phyloP scores from a whole-genome alignment of 2,113 vertebrate genomes.

The Pipra filicauda region DNA sequence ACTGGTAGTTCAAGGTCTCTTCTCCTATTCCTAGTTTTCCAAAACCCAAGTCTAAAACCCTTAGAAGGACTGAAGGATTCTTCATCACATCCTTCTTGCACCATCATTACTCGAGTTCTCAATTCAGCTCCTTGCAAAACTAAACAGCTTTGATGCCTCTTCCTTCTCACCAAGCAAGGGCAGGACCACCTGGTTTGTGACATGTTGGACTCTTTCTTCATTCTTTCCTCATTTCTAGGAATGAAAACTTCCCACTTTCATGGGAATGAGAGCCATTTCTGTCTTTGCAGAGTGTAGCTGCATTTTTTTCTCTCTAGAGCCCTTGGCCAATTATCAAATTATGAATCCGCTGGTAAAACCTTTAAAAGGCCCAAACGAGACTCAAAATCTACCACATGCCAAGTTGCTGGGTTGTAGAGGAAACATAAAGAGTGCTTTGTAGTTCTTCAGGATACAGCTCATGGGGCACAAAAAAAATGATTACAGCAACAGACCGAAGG shows the following conservation, averaged over 20 bases:
- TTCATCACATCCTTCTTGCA: background rate
- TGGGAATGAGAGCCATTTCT: background rate
- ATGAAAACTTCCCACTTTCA: background rate
- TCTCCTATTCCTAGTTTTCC: background rate
- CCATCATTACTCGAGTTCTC: background rate
- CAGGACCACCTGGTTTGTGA: background rate
- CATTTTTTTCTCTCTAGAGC: constrained; percentile 1
- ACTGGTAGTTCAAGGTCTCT: background rate
- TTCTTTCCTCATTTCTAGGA: background rate
- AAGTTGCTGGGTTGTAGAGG: background rate
- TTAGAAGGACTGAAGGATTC: background rate
- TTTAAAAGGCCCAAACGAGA: constrained; percentile 40
- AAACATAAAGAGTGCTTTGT: constrained; percentile 14
- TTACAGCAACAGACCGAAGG: background rate
- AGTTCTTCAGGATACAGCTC: background rate
- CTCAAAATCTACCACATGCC: background rate
- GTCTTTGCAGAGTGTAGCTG: background rate
- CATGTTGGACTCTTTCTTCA: background rate
- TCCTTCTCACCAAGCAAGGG: background rate
- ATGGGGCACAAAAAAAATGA: background rate
- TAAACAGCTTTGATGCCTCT: background rate
- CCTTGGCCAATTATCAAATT: constrained; percentile 45
- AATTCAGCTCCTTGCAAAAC: background rate
- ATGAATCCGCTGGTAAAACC: background rate
- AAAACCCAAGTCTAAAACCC: background rate